phyloP scores from a whole-genome alignment of 2,888 invertebrate species.

The Chironomus tentans region DNA sequence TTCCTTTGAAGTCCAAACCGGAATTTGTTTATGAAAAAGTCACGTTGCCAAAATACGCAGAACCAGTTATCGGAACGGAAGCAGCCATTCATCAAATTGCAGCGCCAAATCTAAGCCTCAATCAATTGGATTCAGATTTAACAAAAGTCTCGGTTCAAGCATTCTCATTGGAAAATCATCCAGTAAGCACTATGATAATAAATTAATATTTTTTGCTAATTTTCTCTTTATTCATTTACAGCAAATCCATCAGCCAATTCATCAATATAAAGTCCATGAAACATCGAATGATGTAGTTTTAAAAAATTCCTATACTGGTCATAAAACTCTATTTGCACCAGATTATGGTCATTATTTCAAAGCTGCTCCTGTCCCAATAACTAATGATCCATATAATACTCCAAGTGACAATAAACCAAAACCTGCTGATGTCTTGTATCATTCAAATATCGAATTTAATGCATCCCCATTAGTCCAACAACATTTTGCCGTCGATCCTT shows the following conservation, averaged over 20 bases:
- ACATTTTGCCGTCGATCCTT: constrained; percentile 42
- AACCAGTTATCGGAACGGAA: constrained; percentile 44
- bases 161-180: neutral
- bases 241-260: constrained; percentile 25
- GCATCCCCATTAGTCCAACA: constrained; percentile 27
- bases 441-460: constrained; percentile 11
- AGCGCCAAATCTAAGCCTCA: constrained; percentile 67
- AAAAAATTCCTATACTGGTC: constrained; percentile 39
- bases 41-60: constrained; percentile 32
- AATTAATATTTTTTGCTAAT: neutral
- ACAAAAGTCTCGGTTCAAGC: neutral
- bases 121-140: constrained; percentile 32
- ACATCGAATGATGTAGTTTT: constrained; percentile 42
- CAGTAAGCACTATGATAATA: neutral
- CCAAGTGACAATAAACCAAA: constrained; percentile 43
- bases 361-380: constrained; percentile 39
- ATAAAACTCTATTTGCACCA: constrained; percentile 44
- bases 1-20: constrained; percentile 32
- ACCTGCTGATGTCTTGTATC: constrained; percentile 35
- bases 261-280: constrained; percentile 49
- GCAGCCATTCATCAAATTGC: constrained; percentile 81
- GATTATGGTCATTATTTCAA: constrained; percentile 44
- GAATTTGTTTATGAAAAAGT: constrained; percentile 36
- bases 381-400: constrained; percentile 39
- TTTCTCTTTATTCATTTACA: neutral